These are phyloP conservation scores for Lasioglossum pauxillum DNA, from an alignment of 2,888 invertebrate genomes.

Conservation along the genomic window DNA sequence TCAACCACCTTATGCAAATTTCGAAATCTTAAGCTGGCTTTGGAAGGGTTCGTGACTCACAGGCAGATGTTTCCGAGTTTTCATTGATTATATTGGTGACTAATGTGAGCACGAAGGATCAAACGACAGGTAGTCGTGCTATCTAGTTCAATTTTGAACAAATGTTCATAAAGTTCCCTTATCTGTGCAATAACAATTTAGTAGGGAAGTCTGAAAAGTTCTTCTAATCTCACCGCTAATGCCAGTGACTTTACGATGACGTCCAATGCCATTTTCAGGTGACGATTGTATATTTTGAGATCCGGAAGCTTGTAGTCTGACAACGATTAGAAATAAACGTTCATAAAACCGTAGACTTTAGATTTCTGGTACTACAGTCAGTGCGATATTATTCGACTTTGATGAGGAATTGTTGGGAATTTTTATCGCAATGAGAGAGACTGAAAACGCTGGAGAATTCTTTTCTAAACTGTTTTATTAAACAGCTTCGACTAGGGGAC, in stretches of 20 bases:
- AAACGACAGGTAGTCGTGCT: conserved; percentile 7
- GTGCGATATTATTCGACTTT: not conserved
- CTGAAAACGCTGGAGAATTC: too few species aligned
- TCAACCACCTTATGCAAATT: not conserved
- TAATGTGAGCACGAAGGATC: not conserved
- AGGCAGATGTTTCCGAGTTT: not conserved
- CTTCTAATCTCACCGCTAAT: not conserved
- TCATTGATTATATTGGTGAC: not conserved
- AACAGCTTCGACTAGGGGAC: too few species aligned
- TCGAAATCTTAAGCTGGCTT: not conserved
- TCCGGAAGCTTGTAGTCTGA: too few species aligned
- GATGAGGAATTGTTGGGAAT: too few species aligned
- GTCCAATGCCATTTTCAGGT: not conserved
- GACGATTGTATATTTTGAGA: not conserved
- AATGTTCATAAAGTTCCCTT: conserved; percentile 14
- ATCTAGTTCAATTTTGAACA: conserved; percentile 5
- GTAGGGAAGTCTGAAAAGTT: not conserved
- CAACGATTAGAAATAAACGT: not conserved
- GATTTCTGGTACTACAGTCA: not conserved
- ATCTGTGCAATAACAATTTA: conserved; percentile 28
- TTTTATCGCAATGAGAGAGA: too few species aligned
- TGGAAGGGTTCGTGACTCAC: not conserved
- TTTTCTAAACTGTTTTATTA: too few species aligned
- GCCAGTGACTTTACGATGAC: not conserved
- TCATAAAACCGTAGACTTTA: not conserved